These are phyloP conservation scores for Cebidichthys violaceus DNA, from an alignment of 2,113 vertebrate genomes.

Conservation along the genomic window DNA sequence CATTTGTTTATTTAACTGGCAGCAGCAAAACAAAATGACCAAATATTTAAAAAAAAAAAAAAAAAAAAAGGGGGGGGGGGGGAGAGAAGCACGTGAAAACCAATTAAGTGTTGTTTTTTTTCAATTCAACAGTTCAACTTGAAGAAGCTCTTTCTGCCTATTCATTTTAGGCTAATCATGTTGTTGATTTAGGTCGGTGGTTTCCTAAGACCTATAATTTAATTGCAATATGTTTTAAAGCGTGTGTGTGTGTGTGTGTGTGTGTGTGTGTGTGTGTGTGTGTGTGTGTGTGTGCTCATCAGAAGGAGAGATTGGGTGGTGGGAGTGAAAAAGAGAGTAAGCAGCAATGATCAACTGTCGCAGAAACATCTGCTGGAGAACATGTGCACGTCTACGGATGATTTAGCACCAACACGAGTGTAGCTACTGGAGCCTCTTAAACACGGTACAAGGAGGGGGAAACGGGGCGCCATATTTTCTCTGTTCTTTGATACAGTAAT, in stretches of 20 bases:
- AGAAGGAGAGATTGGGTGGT: not conserved
- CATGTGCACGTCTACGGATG: constrained; percentile 53
- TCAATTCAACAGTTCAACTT: constrained; percentile 19
- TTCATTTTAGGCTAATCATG: constrained; percentile 26
- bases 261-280: not conserved
- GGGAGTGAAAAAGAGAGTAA: constrained; percentile 10
- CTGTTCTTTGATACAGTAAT: constrained; percentile 56
- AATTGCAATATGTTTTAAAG: constrained; percentile 30
- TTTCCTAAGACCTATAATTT: constrained; percentile 26
- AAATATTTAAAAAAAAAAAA: not conserved
- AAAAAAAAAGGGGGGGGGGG: not conserved
- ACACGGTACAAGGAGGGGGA: constrained; percentile 36
- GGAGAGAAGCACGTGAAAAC: constrained; percentile 9
- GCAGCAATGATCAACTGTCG: constrained; percentile 20
- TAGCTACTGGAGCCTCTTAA: constrained; percentile 34
- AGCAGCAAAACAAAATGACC: constrained; percentile 14
- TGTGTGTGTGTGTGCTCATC: not conserved
- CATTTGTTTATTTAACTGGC: constrained; percentile 11
- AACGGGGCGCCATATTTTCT: not conserved
- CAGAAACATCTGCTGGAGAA: constrained; percentile 65
- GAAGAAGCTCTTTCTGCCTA: constrained; percentile 4
- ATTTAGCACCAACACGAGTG: constrained; percentile 52
- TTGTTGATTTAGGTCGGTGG: constrained; percentile 31
- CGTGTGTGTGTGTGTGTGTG: constrained; percentile 6
- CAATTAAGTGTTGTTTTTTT: constrained; percentile 1